Evolutionary conservation across 2,888 invertebrate genomes (phyloP), one percentile per base, ranked within the genome.

Genomic region (Cryptus armator): DNA sequence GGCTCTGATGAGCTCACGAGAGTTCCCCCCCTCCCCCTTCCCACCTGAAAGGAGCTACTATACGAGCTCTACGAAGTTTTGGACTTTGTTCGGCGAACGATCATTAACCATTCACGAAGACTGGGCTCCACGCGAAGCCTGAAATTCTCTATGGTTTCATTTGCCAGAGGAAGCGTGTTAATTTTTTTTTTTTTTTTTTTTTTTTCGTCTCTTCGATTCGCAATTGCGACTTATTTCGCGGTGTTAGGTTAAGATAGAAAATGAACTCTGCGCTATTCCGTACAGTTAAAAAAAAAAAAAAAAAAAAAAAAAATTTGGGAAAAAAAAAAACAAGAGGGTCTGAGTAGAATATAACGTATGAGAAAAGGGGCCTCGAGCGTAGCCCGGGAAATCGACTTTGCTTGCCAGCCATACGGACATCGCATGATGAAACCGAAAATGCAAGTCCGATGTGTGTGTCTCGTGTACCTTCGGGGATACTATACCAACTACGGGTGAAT

Each of bases 101-200:
- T 83, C 84, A 84, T 86, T 86, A 87, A 82, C 67, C 84, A 71
- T 80, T 81, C 81, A 83, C 82, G 74, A 75, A 76, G 51, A 74
- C 32, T 32, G 29, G 66, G 66, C 29, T 56, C 68, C 56, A 78
- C 79, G 75, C 70, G 37, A 74, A 79, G 46, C 75, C 66, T 68
- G 24, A 66, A 66, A 64, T 59, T 48, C 75, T 48, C 16, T 14
- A 48, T 43, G 4, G 29, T 75, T 48, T 29, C 32, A 24, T 51
- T 62, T 16, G 37, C n/a, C 19, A 2, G 12, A 4, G 29, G 29
- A 29, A 14, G 2, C 24, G 4, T 24, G 12, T 29, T n/a, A 12
- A 10, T 2, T 7, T 59, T 59, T 51, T 14, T 14, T 51, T n/a
- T n/a, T n/a, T 51, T 48, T 48, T 48, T 48, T 48, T 9, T 48